These are phyloP conservation scores for Hylia prasina DNA, from an alignment of 2,113 vertebrate genomes.

Conservation along the genomic window DNA sequence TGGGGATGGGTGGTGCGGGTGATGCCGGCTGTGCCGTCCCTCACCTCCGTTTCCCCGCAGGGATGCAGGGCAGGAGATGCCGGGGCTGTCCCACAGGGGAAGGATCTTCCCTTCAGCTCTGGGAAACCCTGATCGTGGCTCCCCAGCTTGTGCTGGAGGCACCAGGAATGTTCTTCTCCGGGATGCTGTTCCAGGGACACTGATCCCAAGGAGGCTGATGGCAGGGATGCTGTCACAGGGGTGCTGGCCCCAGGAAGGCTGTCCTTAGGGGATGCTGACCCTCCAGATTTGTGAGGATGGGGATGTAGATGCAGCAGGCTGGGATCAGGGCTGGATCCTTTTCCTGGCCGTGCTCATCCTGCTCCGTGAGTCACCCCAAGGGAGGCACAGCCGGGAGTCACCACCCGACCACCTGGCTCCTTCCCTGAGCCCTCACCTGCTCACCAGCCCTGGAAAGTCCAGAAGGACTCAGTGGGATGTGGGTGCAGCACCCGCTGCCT, in stretches of 20 bases:
- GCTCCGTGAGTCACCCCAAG: background rate
- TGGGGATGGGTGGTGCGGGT: background rate
- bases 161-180: background rate
- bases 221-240: background rate
- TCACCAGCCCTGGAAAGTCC: rapidly evolving
- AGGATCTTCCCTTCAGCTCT: background rate
- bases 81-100: rapidly evolving
- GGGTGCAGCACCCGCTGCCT: background rate
- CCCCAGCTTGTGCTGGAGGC: background rate
- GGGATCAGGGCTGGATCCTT: background rate
- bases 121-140: background rate
- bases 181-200: background rate
- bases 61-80: background rate
- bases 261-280: background rate
- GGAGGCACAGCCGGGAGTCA: background rate
- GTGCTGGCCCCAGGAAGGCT: background rate
- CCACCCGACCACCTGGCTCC: background rate
- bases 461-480: background rate
- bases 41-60: rapidly evolving
- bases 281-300: background rate
- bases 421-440: background rate
- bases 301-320: background rate
- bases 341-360: rapidly evolving
- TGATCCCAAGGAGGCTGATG: rapidly evolving
- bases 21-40: background rate